Evolutionary conservation across 2,888 invertebrate genomes (phyloP).

Genomic region (Hofmannophila pseudospretella): DNA sequence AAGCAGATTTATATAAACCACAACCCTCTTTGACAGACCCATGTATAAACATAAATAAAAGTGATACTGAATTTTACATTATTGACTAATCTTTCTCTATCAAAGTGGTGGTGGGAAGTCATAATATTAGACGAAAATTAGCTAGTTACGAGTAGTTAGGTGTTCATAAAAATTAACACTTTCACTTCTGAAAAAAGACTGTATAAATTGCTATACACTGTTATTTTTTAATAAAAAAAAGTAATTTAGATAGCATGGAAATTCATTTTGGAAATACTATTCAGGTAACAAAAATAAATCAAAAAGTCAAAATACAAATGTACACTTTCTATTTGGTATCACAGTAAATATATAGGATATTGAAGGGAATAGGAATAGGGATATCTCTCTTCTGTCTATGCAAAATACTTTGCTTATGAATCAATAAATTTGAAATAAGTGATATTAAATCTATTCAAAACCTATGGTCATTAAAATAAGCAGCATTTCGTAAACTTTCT

Average conservation of each 20-base stretch:
- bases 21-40: no score
- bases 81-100: no score
- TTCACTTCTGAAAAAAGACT: no score
- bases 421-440: slow-evolving; percentile 30
- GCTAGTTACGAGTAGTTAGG: no score
- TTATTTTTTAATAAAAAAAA: not conserved
- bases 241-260: not conserved
- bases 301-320: slow-evolving; percentile 48
- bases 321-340: slow-evolving; percentile 66
- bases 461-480: slow-evolving; percentile 51
- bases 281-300: not conserved
- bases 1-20: no score
- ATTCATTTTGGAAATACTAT: not conserved
- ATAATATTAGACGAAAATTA: no score
- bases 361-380: slow-evolving; percentile 51
- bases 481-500: slow-evolving; percentile 53
- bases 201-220: no score
- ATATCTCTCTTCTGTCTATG: slow-evolving; percentile 51
- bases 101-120: no score
- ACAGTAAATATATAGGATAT: slow-evolving; percentile 30
- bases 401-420: slow-evolving; percentile 18
- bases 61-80: no score
- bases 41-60: no score
- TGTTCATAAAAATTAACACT: no score
- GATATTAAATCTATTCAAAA: slow-evolving; percentile 44